Evolutionary conservation across 2,113 vertebrate genomes (phyloP).

Genomic region (Strix uralensis): DNA sequence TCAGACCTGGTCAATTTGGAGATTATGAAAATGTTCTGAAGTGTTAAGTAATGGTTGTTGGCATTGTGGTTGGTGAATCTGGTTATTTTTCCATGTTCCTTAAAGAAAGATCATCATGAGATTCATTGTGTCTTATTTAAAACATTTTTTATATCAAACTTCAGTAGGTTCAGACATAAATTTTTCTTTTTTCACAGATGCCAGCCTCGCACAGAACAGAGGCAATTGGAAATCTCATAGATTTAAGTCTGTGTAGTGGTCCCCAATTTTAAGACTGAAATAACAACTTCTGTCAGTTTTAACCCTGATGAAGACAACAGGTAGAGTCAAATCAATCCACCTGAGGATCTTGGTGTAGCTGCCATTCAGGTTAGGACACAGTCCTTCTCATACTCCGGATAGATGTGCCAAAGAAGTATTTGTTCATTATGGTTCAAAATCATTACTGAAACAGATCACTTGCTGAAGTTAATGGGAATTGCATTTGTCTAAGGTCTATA

Average conservation of each 20-base stretch:
- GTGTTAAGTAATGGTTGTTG: not conserved
- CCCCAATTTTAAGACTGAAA: not conserved
- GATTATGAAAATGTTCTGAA: not conserved
- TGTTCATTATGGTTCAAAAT: not conserved
- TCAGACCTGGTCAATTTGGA: not conserved
- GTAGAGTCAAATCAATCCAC: not conserved
- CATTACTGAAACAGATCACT: not conserved
- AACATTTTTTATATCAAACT: not conserved
- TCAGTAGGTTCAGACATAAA: not conserved
- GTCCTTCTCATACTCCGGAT: not conserved
- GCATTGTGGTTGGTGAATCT: not conserved
- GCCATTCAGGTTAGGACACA: not conserved
- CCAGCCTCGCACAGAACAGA: not conserved
- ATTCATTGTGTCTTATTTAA: not conserved
- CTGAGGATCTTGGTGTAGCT: not conserved
- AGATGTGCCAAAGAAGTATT: not conserved
- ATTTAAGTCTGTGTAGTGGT: not conserved
- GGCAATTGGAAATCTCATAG: not conserved
- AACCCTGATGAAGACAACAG: not conserved
- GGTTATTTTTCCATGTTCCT: not conserved
- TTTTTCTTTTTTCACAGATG: not conserved
- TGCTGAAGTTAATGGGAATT: not conserved
- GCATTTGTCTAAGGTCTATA: not conserved
- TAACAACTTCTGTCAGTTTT: not conserved
- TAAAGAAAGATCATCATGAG: not conserved